Evolutionary conservation across 2,888 invertebrate genomes (phyloP).

Genomic region (Peribatodes rhomboidaria): DNA sequence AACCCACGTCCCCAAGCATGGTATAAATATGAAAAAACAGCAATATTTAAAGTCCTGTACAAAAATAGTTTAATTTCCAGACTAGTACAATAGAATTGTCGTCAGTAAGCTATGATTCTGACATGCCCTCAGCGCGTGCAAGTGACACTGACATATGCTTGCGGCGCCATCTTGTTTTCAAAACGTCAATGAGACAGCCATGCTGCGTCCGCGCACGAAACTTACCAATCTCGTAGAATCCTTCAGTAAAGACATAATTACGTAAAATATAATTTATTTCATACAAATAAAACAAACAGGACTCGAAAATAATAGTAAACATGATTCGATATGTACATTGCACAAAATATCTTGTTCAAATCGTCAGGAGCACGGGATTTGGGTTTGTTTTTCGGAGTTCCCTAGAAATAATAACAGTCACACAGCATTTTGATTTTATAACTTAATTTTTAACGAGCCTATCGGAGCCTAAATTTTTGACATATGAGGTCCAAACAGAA

Average conservation of each 20-base stretch:
- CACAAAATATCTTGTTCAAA: conserved; percentile 40
- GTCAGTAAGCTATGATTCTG: conserved; percentile 20
- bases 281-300: conserved; percentile 46
- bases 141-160: conserved; percentile 41
- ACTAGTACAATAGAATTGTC: conserved; percentile 6
- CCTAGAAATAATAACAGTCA: conserved; percentile 42
- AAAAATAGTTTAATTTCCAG: neutral
- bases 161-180: conserved; percentile 44
- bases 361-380: conserved; percentile 25
- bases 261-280: conserved; percentile 55
- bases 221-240: conserved; percentile 85
- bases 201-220: conserved; percentile 50
- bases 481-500: too few relatives aligned
- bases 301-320: conserved; percentile 24
- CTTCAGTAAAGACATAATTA: conserved; percentile 72
- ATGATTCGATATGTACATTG: conserved; percentile 34
- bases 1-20: too few relatives aligned
- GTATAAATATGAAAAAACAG: too few relatives aligned
- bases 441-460: neutral
- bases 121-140: conserved; percentile 51
- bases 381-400: conserved; percentile 33
- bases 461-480: too few relatives aligned
- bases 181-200: conserved; percentile 49
- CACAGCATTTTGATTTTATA: conserved; percentile 10
- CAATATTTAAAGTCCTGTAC: too few relatives aligned